Evolutionary conservation across 2,797 vertebrate species (phyloP).

Genomic region (Liasis olivaceus): DNA sequence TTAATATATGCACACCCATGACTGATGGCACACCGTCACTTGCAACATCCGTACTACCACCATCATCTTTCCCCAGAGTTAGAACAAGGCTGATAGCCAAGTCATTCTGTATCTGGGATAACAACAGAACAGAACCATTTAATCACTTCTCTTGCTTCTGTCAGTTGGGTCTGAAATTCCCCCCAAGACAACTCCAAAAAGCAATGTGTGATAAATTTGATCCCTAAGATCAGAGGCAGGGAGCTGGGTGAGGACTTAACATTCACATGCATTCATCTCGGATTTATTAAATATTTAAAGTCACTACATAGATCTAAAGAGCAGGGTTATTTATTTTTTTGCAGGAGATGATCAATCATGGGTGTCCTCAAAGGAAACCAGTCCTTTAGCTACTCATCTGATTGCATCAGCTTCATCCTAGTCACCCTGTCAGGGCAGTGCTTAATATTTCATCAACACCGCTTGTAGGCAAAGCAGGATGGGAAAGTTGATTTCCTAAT

Average conservation of each 20-base stretch:
- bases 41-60: conserved; percentile 6
- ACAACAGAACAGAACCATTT: conserved; percentile 50
- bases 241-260: conserved; percentile 46
- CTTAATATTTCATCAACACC: conserved; percentile 64
- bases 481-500: conserved; percentile 43
- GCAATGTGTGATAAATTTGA: conserved; percentile 53
- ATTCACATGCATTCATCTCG: conserved; percentile 38
- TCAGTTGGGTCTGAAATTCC: conserved; percentile 28
- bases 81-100: background rate
- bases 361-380: conserved; percentile 69
- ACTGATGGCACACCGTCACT: background rate
- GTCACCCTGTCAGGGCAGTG: conserved; percentile 19
- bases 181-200: conserved; percentile 31
- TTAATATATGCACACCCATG: background rate
- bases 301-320: conserved; percentile 68
- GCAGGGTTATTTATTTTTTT: conserved; percentile 69
- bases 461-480: conserved; percentile 50
- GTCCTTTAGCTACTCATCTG: conserved; percentile 73
- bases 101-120: conserved; percentile 18
- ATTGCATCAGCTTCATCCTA: conserved; percentile 55
- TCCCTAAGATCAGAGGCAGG: conserved; percentile 50
- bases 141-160: conserved; percentile 32
- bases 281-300: conserved; percentile 74
- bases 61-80: background rate
- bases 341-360: conserved; percentile 71